These are phyloP conservation scores for Sebastes cheni DNA, from an alignment of 2,797 vertebrate species.

Conservation along the genomic window DNA sequence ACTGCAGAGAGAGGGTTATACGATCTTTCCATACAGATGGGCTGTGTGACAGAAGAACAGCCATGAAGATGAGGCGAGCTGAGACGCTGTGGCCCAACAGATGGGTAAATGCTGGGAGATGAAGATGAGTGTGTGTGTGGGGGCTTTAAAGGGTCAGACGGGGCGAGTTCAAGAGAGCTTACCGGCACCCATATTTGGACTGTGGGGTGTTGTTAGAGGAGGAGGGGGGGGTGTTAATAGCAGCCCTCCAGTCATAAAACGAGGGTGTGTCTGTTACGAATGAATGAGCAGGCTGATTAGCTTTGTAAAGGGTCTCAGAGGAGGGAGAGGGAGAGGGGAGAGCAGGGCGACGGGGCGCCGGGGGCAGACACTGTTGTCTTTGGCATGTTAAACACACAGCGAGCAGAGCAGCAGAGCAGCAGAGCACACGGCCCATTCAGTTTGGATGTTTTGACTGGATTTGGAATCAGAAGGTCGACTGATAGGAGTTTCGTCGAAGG, in stretches of 20 bases:
- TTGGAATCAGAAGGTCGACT: background rate
- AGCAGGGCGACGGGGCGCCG: constrained; percentile 24
- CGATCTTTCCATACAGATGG: background rate
- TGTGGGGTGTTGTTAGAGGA: constrained; percentile 41
- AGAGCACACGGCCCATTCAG: background rate
- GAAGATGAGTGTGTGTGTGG: no score
- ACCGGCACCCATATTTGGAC: constrained; percentile 60
- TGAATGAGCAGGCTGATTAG: constrained; percentile 82
- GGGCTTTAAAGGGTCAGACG: background rate
- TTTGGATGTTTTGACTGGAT: constrained; percentile 35
- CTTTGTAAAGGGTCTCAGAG: constrained; percentile 69
- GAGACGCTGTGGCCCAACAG: constrained; percentile 34
- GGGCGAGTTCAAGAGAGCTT: constrained; percentile 47
- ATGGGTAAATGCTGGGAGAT: constrained; percentile 47
- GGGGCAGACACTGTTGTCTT: constrained; percentile 65
- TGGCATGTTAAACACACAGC: constrained; percentile 46
- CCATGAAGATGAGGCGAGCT: background rate
- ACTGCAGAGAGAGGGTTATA: background rate
- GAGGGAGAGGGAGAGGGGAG: constrained; percentile 55
- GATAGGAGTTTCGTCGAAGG: background rate
- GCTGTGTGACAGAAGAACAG: background rate
- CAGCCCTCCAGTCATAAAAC: constrained; percentile 75
- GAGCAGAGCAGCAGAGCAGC: constrained; percentile 3
- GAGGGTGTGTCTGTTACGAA: constrained; percentile 73
- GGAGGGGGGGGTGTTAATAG: constrained; percentile 62